Base-by-base conservation (phyloP, 1,140 invertebrate genomes). In the Lepidurus apus region DNA sequence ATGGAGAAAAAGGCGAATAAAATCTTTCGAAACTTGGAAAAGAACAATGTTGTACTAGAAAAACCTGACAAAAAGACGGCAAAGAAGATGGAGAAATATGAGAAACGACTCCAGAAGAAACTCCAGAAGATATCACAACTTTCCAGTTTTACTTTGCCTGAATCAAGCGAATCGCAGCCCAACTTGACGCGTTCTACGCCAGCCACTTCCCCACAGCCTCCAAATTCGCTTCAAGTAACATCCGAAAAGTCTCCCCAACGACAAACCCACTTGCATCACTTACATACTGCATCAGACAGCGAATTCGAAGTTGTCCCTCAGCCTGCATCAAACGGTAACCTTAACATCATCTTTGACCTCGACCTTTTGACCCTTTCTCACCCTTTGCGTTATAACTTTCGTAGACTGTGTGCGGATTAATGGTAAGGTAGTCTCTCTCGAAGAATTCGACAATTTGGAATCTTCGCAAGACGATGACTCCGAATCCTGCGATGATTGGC, bases 261-360 rank as follows among this genome's bases (percentile, higher is more conserved):
- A 3, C 34, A 34, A 34, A 34, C 34, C 34, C 34, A 34, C 4
- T 34, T 34, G 34, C 3, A 34, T 34, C 34, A 34, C 34, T 73
- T 5, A 3, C n/a, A 24, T 78, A 26, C 24, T 34, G 74, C 74
- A 7, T 79, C 73, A 42, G 78, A 79, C 42, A 79, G 78, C 13
- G 78, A 79, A 34, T 79, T 79, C 11, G 78, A 79, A 74, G 78
- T 79, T 24, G 73, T 79, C 13, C 42, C 78, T 34, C 74, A 75
- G 73, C 78, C 78, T 9, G 5, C 53, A 21, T 45, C 34, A 21
- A 78, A 78, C 65, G 65, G 65, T 43, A 74, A 42, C 26, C 42
- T 6, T n/a, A 78, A 26, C 73, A 73, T 10, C 21, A 34, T 11
- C 5, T 21, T 42, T 47, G 21, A n/a, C 17, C n/a, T 34, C 24